These are phyloP conservation scores for Gonocerus acuteangulatus DNA, from an alignment of 2,888 invertebrate genomes.

Conservation along the genomic window DNA sequence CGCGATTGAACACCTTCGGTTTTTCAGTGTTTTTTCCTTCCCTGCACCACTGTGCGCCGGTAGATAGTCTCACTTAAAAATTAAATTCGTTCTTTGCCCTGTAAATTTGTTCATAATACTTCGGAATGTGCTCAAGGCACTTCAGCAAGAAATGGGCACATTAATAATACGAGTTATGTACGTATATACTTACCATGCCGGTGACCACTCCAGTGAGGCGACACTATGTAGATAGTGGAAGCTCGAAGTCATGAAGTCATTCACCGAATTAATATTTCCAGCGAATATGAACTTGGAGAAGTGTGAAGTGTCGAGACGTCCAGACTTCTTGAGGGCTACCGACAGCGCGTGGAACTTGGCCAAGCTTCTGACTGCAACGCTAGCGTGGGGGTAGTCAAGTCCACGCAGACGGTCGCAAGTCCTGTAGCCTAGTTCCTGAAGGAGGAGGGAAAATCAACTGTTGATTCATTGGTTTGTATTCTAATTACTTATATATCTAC, in stretches of 20 bases:
- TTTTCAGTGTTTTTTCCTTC: no score
- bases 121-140: no score
- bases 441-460: no score
- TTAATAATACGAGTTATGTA: no score
- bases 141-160: no score
- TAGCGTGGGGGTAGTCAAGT: constrained; percentile 21
- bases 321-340: neutral
- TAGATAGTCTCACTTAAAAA: no score
- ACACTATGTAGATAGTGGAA: neutral
- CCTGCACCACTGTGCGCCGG: no score
- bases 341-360: constrained; percentile 19
- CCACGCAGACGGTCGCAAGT: constrained; percentile 18
- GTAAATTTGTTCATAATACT: no score
- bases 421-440: constrained; percentile 21
- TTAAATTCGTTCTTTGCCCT: no score
- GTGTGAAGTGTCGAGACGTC: neutral
- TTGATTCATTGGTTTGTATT: no score
- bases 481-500: no score
- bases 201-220: neutral
- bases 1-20: no score
- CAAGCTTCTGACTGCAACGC: constrained; percentile 2
- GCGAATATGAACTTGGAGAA: neutral
- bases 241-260: neutral
- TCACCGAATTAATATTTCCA: neutral
- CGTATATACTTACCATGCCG: constrained; percentile 17